Evolutionary conservation across 2,888 invertebrate species (phyloP).

Genomic region (Cephus spinipes): DNA sequence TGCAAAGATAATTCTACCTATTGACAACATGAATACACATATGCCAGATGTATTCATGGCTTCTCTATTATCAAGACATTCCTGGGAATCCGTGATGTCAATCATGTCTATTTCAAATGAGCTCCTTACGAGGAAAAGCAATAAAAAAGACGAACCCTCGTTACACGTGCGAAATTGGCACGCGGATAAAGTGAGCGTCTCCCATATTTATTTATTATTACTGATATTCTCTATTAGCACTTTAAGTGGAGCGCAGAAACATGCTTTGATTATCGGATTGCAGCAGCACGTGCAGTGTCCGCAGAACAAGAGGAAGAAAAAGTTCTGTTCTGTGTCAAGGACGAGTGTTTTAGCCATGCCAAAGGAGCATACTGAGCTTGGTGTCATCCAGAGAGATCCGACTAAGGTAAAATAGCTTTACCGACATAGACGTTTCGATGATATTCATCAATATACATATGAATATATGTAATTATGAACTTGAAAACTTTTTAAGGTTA

Average conservation of each 20-base stretch:
- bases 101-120: neutral
- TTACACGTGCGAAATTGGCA: neutral
- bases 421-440: neutral
- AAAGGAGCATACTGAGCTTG: neutral
- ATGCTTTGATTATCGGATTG: neutral
- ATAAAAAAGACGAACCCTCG: neutral
- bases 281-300: slow-evolving; percentile 21
- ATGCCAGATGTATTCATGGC: neutral
- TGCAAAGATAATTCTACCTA: neutral
- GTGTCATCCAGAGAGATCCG: neutral
- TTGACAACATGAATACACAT: neutral
- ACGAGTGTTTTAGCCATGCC: slow-evolving; percentile 3
- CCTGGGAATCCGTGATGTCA: neutral
- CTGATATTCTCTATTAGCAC: neutral
- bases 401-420: neutral
- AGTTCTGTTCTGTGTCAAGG: slow-evolving; percentile 11
- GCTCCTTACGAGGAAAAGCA: neutral
- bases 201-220: neutral
- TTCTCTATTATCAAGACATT: neutral
- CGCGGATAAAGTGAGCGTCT: neutral
- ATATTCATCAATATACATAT: neutral
- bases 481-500: slow-evolving; percentile 30
- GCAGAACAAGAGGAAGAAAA: slow-evolving; percentile 10
- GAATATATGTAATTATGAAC: neutral
- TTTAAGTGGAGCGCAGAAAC: neutral